Evolutionary conservation across 2,888 invertebrate species (phyloP).

Genomic region (Latrodectus hesperus): DNA sequence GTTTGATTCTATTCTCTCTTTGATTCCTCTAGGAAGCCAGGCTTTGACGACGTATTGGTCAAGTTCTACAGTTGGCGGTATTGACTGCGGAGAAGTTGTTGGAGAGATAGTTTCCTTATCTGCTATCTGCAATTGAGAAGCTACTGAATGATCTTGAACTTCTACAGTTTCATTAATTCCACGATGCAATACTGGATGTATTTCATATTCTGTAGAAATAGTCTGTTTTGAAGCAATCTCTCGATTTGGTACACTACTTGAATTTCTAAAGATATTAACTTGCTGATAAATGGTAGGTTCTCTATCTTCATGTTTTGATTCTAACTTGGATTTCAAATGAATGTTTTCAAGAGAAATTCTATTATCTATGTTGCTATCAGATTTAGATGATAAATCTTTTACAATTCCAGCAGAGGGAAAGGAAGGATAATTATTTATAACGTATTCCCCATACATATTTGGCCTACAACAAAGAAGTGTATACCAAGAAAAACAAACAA

Average conservation of each 20-base stretch:
- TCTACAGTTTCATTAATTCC: neutral
- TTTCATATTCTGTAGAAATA: neutral
- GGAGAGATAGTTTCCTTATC: neutral
- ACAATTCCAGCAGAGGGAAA: neutral
- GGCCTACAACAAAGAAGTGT: slow-evolving; percentile 56
- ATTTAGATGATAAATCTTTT: neutral
- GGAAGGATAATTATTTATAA: slow-evolving; percentile 23
- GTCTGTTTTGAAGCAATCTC: neutral
- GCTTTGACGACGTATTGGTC: slow-evolving; percentile 60
- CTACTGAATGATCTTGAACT: neutral
- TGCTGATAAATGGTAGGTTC: neutral
- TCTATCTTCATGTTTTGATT: neutral
- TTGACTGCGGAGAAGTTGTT: slow-evolving; percentile 27
- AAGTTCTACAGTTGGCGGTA: slow-evolving; percentile 56
- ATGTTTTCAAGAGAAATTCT: neutral
- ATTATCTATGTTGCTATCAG: neutral
- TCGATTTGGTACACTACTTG: neutral
- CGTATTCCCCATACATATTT: slow-evolving; percentile 41
- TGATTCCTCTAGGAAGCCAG: slow-evolving; percentile 65
- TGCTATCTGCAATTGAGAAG: neutral
- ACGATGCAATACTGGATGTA: neutral
- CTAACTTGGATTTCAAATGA: neutral
- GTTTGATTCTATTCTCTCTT: slow-evolving; percentile 60
- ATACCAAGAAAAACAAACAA: slow-evolving; percentile 64
- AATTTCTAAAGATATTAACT: neutral